Base-by-base conservation (phyloP, 1,140 invertebrate species). In the Solenopsis invicta region DNA sequence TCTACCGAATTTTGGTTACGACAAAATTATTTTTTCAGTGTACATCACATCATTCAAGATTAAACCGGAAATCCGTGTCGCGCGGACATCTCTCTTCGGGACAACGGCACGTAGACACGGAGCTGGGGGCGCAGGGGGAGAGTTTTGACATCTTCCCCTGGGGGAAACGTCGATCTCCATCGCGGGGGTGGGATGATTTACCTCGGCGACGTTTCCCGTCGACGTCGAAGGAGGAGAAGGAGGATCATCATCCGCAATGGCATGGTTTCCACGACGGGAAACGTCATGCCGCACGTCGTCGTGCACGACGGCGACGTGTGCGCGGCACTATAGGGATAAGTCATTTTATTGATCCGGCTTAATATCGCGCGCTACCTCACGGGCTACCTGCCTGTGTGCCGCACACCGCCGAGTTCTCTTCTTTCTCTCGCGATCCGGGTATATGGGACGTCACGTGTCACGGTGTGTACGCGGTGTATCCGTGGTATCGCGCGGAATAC, bases 291-390 rank as follows among this genome's bases (percentile, higher is more conserved):
- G 37, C 48, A 64, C 8, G 34, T 64, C 16, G 50, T 52, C 16
- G 50, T 52, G 62, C n/a, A 37, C 80, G 54, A 48, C 41, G 54
- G 21, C n/a, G 54, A 48, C 48, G 48, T 8, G 41, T 41, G 76
- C 21, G 62, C 77, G 21, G 80, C 80, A 84, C 71, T 56, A 37
- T 48, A 84, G 54, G 69, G 80, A 84, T 84, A 84, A 84, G 80
- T 84, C 80, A 84, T 84, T 84, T 84, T 84, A 84, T 84, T 84
- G 80, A 84, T 84, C 80, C 80, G 80, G 52, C 54, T 59, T 84
- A 84, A 84, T 74, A 84, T 84, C 69, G 54, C 41, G 54, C 75
- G 18, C 54, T 29, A 10, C 48, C 1, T 67, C 75, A 56, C 62
- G 64, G 62, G 41, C 78, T 61, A 61, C 54, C 62, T 81, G 61